Conservation (phyloP, 1,140 invertebrate species). For the Drosophila tropicalis region DNA sequence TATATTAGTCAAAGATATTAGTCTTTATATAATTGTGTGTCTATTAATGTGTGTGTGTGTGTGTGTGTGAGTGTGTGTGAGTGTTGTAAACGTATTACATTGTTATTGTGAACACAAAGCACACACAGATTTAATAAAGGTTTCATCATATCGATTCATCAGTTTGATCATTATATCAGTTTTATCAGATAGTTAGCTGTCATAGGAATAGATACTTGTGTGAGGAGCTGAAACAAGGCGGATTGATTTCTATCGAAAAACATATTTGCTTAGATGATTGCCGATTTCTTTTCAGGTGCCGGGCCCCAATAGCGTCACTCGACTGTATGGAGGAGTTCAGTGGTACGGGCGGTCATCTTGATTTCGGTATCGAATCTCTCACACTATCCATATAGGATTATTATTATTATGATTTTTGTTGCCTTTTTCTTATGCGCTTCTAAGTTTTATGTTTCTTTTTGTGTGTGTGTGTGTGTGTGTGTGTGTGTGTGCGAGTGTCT, state of each 20-base stretch:
- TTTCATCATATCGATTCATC: too few relatives aligned
- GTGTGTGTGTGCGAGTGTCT: not conserved
- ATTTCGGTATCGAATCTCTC: constrained; percentile 83
- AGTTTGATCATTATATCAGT: too few relatives aligned
- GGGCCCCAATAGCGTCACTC: constrained; percentile 94
- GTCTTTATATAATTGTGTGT: not conserved
- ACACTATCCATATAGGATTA: constrained; percentile 79
- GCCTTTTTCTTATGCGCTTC: constrained; percentile 18
- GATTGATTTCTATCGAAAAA: not conserved
- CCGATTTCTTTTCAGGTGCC: constrained; percentile 87
- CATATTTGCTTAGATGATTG: not conserved
- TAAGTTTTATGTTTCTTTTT: constrained; percentile 26
- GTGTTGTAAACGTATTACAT: not conserved
- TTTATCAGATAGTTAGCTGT: too few relatives aligned
- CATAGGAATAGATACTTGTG: too few relatives aligned
- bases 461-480: not conserved
- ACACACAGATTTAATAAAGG: not conserved
- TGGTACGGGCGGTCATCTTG: constrained; percentile 85
- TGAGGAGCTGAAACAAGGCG: too few relatives aligned
- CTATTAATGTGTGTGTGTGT: not conserved
- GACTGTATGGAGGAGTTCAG: constrained; percentile 97
- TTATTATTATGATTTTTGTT: constrained; percentile 41
- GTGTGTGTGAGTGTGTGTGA: not conserved
- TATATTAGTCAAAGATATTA: too few relatives aligned
- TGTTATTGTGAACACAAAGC: constrained; percentile 3